These are phyloP conservation scores for Hydropotes inermis DNA, from an alignment of 2,113 vertebrate species.

Conservation along the genomic window DNA sequence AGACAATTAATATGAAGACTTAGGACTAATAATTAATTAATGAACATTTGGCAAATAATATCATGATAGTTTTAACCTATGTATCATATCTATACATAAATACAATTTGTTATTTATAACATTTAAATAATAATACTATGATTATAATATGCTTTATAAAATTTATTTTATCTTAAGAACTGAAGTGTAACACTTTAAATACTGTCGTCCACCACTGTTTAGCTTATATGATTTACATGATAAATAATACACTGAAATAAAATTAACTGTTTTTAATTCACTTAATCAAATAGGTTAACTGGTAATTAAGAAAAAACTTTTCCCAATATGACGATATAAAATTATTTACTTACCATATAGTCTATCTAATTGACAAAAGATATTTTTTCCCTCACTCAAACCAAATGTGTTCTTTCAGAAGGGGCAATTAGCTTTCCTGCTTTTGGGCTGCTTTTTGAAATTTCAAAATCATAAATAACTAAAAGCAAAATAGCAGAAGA, in stretches of 20 bases:
- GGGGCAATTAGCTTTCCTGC: background rate
- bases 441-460: background rate
- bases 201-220: background rate
- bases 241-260: background rate
- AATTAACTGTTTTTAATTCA: constrained; percentile 20
- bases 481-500: background rate
- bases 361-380: background rate
- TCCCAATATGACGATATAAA: background rate
- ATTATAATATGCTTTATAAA: background rate
- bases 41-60: constrained; percentile 8
- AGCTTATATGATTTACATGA: background rate
- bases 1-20: background rate
- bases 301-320: constrained; percentile 8
- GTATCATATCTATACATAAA: background rate
- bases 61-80: background rate
- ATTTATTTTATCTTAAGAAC: background rate
- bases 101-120: constrained; percentile 14
- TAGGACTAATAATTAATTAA: background rate
- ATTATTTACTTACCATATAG: background rate
- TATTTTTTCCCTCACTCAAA: background rate
- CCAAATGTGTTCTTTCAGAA: constrained; percentile 18
- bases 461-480: background rate
- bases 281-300: constrained; percentile 16
- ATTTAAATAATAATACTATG: background rate
- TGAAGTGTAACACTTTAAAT: background rate